phyloP scores from a whole-genome alignment of 2,113 vertebrate species.

The Elaphurus davidianus region DNA sequence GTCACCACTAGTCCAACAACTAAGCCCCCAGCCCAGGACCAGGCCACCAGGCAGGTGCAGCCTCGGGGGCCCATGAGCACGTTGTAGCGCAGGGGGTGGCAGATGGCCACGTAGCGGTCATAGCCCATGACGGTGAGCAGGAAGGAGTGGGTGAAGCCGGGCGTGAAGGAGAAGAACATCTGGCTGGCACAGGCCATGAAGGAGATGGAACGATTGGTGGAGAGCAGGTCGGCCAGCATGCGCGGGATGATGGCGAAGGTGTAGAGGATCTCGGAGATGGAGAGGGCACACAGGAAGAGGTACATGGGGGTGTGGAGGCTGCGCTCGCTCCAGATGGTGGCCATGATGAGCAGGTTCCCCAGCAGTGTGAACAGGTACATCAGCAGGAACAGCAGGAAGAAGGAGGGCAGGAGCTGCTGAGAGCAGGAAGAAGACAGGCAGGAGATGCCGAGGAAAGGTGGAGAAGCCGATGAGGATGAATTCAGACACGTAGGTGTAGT shows the following conservation, averaged over 20 bases:
- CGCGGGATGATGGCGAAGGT: neutral
- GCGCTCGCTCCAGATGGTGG: accelerated
- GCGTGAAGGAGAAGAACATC: slow-evolving; percentile 59
- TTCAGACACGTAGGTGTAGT: neutral
- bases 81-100: slow-evolving; percentile 21
- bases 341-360: neutral
- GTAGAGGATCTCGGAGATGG: slow-evolving; percentile 37
- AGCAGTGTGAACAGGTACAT: neutral
- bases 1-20: slow-evolving; percentile 49
- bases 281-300: neutral
- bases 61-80: neutral
- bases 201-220: neutral
- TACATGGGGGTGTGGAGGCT: neutral
- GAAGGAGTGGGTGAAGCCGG: slow-evolving; percentile 54
- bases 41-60: slow-evolving; percentile 31
- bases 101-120: slow-evolving; percentile 28
- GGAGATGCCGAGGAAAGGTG: neutral
- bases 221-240: slow-evolving; percentile 43
- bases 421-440: neutral
- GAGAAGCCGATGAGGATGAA: neutral
- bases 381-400: neutral
- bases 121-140: slow-evolving; percentile 50
- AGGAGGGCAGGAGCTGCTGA: neutral
- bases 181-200: slow-evolving; percentile 22
- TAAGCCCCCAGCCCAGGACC: slow-evolving; percentile 43